phyloP scores from a whole-genome alignment of 1,140 invertebrate species.

The Procambarus clarkii region DNA sequence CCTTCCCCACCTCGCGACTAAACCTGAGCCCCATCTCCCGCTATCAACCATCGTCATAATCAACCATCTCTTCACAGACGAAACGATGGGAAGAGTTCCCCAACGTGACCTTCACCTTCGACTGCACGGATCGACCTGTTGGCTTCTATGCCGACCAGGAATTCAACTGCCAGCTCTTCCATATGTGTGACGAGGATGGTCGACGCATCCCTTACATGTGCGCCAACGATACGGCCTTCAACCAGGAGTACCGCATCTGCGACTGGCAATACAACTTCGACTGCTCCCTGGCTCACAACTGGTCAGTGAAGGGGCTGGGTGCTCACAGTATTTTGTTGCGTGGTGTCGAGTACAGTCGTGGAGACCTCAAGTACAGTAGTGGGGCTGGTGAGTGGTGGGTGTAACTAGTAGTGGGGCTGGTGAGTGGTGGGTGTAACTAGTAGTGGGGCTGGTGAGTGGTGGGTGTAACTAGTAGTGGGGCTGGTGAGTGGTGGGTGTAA shows the following conservation, averaged over 20 bases:
- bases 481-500: no score
- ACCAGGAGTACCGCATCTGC: slow-evolving; percentile 81
- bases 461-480: no score
- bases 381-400: no score
- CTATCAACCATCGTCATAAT: neutral
- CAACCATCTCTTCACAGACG: slow-evolving; percentile 72
- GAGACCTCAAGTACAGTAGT: no score
- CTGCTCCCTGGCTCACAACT: slow-evolving; percentile 78
- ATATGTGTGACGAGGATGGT: slow-evolving; percentile 82
- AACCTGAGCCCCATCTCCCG: no score
- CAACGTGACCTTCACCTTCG: slow-evolving; percentile 81
- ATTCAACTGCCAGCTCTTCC: slow-evolving; percentile 82
- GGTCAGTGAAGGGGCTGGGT: slow-evolving; percentile 73
- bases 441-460: no score
- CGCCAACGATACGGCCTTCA: slow-evolving; percentile 81
- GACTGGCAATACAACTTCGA: slow-evolving; percentile 81
- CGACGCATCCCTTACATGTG: slow-evolving; percentile 81
- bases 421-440: no score
- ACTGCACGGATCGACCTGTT: slow-evolving; percentile 79
- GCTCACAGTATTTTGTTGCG: no score
- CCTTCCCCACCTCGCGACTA: neutral
- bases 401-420: no score
- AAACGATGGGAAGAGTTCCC: slow-evolving; percentile 81
- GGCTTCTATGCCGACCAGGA: slow-evolving; percentile 82
- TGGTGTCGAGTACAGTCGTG: no score